Evolutionary conservation across 1,140 invertebrate genomes (phyloP).

Genomic region (Eulimnadia texana): DNA sequence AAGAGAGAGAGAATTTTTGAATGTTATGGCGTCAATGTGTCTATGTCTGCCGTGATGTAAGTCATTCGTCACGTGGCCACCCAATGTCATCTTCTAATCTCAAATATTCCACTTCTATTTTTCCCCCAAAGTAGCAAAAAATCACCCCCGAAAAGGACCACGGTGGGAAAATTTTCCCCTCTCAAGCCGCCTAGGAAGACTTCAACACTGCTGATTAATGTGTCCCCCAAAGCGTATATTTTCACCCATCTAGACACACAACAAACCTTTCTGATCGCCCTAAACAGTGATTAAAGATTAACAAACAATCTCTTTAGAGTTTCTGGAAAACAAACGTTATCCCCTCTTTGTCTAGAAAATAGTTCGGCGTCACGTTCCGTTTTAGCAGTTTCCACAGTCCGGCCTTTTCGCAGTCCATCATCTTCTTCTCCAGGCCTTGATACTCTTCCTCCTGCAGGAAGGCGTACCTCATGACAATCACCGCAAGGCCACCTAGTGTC

Average conservation of each 20-base stretch:
- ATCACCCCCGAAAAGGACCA: background rate
- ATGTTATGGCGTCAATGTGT: background rate
- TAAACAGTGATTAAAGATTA: no score
- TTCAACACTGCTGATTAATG: no score
- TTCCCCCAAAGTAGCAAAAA: background rate
- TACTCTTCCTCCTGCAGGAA: conserved; percentile 31
- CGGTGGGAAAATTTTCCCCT: no score
- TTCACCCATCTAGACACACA: no score
- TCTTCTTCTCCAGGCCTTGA: conserved; percentile 27
- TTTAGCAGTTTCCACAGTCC: conserved; percentile 25
- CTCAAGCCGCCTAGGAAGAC: no score
- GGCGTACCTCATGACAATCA: conserved; percentile 33
- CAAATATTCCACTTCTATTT: background rate
- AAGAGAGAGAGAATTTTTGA: no score
- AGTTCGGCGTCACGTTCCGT: conserved; percentile 25
- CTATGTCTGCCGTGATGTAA: background rate
- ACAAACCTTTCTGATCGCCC: no score
- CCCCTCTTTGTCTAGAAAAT: conserved; percentile 27
- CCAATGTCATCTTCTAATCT: background rate
- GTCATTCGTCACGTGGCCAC: background rate
- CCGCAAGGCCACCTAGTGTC: conserved; percentile 26
- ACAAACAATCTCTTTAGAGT: background rate
- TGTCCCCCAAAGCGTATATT: no score
- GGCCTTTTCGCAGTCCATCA: conserved; percentile 24
- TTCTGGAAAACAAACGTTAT: conserved; percentile 21